These are phyloP conservation scores for Drosophila greeni DNA, from an alignment of 2,888 invertebrate genomes.

Conservation along the genomic window DNA sequence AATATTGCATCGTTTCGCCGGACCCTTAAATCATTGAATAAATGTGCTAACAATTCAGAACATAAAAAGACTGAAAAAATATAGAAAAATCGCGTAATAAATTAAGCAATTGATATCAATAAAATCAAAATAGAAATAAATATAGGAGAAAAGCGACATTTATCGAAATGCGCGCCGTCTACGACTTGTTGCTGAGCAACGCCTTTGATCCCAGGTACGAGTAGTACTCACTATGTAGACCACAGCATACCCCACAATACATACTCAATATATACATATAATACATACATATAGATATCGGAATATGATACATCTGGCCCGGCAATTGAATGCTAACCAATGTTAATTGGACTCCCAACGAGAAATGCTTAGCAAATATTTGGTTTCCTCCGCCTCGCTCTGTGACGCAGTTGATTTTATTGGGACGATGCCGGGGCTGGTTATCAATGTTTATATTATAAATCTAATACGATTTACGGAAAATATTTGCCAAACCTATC, in stretches of 20 bases:
- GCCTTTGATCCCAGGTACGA: constrained; percentile 74
- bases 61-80: neutral
- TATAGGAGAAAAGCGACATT: constrained; percentile 17
- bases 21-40: constrained; percentile 28
- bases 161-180: constrained; percentile 67
- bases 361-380: constrained; percentile 31
- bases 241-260: constrained; percentile 1
- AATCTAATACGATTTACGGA: constrained; percentile 1
- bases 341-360: constrained; percentile 41
- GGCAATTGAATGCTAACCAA: constrained; percentile 38
- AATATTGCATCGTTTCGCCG: constrained; percentile 2
- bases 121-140: constrained; percentile 21
- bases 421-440: neutral
- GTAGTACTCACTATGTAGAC: constrained; percentile 2
- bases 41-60: constrained; percentile 30
- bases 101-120: constrained; percentile 55
- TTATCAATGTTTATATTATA: constrained; percentile 25
- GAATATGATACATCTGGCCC: constrained; percentile 29
- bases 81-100: constrained; percentile 13
- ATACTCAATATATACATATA: neutral
- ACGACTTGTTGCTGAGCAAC: constrained; percentile 69
- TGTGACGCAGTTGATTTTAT: constrained; percentile 27
- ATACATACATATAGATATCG: constrained; percentile 1
- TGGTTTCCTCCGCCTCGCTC: constrained; percentile 17
- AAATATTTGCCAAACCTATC: constrained; percentile 24